Evolutionary conservation across 2,888 invertebrate species (phyloP), one percentile per base, ranked within the genome.

Genomic region (Amphipyra tragopoginis): DNA sequence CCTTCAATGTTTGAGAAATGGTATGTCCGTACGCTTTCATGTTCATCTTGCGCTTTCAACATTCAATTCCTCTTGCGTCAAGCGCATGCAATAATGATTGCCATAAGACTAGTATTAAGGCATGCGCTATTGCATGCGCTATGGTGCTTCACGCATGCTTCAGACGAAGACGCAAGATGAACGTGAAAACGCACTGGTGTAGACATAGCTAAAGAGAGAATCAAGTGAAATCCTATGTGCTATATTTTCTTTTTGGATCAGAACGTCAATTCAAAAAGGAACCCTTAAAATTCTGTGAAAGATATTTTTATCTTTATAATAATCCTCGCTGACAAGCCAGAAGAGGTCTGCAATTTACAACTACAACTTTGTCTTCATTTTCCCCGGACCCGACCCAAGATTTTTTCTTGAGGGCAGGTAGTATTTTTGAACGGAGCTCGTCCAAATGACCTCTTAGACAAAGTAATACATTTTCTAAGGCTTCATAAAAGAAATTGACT

Each of bases 401-500:
- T 48, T 75, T 73, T 65, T 52, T 71, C 60, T 40, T 45, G 39
- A 58, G 50, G 15, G 40, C 63, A 69, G 66, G 68, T 69, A 71
- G 45, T 67, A 65, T 67, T 53, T 74, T 56, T 52, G 68, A 65
- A 60, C 66, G 64, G 34, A 73, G 63, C 66, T 53, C 75, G 36
- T 73, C 66, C 66, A 69, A 77, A 74, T 75, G 62, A 58, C 29
- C 57, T 64, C 65, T 66, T 72, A 72, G 52, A 73, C 75, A 63
- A 69, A 74, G 71, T 72, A 76, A 66, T 70, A 66, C 66, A 65
- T 69, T 69, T 77, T 63, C 65, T 65, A 59, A 69, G 57, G 64
- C 56, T 69, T 65, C 69, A 69, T 79, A 81, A 81, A 80, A 74
- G 70, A 78, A 77, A 84, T 81, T 83, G 83, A 82, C 80, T 82